Percentiles rank a stretch among this genome's conserved stretches.
These are phyloP conservation scores for Ecliptopera silaceata DNA, from an alignment of 2,888 invertebrate genomes.

Conservation along the genomic window DNA sequence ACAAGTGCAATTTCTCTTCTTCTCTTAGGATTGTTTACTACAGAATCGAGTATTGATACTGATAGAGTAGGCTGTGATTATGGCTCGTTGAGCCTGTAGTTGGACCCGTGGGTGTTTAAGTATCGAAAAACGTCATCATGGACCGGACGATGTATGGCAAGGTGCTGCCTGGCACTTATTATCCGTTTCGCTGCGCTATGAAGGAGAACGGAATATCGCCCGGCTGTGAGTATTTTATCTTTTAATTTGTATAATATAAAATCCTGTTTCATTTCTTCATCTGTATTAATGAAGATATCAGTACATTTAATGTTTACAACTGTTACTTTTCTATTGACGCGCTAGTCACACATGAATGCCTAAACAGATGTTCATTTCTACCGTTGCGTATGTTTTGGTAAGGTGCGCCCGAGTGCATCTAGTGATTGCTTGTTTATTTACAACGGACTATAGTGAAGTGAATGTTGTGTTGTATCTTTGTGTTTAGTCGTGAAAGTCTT, in stretches of 20 bases:
- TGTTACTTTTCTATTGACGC: constrained; percentile 21
- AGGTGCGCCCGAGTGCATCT: constrained; percentile 55
- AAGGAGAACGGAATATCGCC: constrained; percentile 92
- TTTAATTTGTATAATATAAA: constrained; percentile 34
- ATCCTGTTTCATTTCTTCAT: constrained; percentile 17
- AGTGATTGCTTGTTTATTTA: constrained; percentile 41
- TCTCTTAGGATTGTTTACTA: constrained; percentile 60
- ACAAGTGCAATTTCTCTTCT: constrained; percentile 40
- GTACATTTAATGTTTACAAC: constrained; percentile 27
- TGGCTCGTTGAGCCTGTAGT: constrained; percentile 71
- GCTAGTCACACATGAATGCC: constrained; percentile 45
- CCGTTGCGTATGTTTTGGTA: constrained; percentile 61
- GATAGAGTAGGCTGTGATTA: constrained; percentile 74
- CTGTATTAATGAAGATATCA: not conserved
- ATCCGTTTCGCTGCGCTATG: constrained; percentile 92
- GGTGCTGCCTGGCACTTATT: constrained; percentile 91
- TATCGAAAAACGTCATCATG: constrained; percentile 81
- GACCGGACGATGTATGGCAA: constrained; percentile 96
- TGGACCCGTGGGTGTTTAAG: constrained; percentile 71
- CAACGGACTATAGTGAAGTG: constrained; percentile 41
- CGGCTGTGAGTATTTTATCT: constrained; percentile 89
- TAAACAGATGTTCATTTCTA: constrained; percentile 33
- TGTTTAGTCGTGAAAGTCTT: constrained; percentile 55
- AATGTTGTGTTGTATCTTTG: constrained; percentile 41
- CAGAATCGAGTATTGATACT: constrained; percentile 32